These are phyloP conservation scores for Xenopus laevis DNA, from an alignment of 2,113 vertebrate genomes.

Conservation along the genomic window DNA sequence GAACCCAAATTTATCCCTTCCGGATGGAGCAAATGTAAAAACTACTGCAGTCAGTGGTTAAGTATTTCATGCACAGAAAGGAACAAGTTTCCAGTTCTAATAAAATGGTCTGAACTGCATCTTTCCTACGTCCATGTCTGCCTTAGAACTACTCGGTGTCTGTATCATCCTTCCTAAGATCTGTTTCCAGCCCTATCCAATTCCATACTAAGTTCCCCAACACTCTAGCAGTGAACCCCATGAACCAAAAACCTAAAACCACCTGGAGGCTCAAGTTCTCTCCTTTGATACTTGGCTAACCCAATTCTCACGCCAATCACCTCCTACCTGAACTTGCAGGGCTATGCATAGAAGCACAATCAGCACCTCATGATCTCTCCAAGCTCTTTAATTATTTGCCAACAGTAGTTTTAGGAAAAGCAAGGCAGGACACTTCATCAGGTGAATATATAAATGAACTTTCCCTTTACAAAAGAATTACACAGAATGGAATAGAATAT, in stretches of 20 bases:
- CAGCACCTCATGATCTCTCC: no score
- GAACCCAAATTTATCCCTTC: not conserved
- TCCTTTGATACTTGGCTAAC: not conserved
- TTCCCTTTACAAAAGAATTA: not conserved
- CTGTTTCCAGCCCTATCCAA: slow-evolving; percentile 3
- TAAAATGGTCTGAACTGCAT: not conserved
- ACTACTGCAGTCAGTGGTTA: not conserved
- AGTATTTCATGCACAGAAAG: not conserved
- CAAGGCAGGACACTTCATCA: not conserved
- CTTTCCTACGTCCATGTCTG: not conserved
- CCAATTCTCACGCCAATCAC: not conserved
- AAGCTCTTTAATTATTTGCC: no score
- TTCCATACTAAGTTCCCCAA: slow-evolving; percentile 23
- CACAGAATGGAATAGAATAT: no score
- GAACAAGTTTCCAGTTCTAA: not conserved
- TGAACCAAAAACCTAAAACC: not conserved
- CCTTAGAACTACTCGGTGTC: not conserved
- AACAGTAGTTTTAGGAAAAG: not conserved
- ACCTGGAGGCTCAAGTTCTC: not conserved
- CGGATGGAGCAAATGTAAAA: not conserved
- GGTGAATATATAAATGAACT: not conserved
- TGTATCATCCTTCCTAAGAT: not conserved
- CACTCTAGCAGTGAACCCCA: not conserved
- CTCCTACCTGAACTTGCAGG: not conserved
- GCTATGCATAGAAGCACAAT: not conserved